These are phyloP conservation scores for Pseudomugil gertrudae DNA, from an alignment of 2,797 vertebrate genomes.

Conservation along the genomic window DNA sequence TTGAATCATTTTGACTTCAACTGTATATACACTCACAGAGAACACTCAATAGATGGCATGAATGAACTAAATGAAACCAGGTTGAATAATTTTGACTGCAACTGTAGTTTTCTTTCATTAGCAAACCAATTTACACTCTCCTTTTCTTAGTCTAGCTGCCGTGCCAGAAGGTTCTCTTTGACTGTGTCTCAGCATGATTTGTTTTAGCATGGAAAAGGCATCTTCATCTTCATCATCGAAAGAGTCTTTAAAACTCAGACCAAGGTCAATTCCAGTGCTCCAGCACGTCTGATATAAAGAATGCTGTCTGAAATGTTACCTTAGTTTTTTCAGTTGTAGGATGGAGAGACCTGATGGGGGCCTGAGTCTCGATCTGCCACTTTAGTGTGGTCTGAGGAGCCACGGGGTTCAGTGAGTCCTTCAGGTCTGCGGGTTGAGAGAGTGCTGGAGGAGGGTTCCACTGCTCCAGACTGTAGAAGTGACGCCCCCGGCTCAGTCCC, in stretches of 20 bases:
- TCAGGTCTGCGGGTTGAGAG: constrained; percentile 49
- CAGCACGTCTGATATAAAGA: constrained; percentile 15
- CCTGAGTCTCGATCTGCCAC: constrained; percentile 81
- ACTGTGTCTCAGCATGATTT: constrained; percentile 14
- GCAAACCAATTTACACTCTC: constrained; percentile 12
- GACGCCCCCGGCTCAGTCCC: constrained; percentile 64
- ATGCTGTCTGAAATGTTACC: constrained; percentile 13
- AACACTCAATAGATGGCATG: too few relatives aligned
- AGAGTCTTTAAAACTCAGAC: constrained; percentile 5
- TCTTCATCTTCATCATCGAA: constrained; percentile 7
- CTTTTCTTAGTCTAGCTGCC: constrained; percentile 13
- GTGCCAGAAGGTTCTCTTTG: constrained; percentile 29
- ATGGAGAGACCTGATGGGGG: constrained; percentile 36
- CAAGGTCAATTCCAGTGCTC: constrained; percentile 4
- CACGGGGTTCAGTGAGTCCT: constrained; percentile 61
- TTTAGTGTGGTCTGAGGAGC: constrained; percentile 71
- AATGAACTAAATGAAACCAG: too few relatives aligned
- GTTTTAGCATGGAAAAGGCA: constrained; percentile 25
- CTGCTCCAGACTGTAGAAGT: constrained; percentile 39
- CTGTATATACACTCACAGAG: too few relatives aligned
- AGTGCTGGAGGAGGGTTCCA: constrained; percentile 25
- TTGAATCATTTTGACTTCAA: too few relatives aligned
- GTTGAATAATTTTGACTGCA: too few relatives aligned
- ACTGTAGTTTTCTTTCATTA: constrained; percentile 27
- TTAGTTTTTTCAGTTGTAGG: constrained; percentile 45